Percentiles rank a stretch among this genome's conserved stretches.
Evolutionary conservation across 2,797 vertebrate species (phyloP).

Genomic region (Lemur catta): DNA sequence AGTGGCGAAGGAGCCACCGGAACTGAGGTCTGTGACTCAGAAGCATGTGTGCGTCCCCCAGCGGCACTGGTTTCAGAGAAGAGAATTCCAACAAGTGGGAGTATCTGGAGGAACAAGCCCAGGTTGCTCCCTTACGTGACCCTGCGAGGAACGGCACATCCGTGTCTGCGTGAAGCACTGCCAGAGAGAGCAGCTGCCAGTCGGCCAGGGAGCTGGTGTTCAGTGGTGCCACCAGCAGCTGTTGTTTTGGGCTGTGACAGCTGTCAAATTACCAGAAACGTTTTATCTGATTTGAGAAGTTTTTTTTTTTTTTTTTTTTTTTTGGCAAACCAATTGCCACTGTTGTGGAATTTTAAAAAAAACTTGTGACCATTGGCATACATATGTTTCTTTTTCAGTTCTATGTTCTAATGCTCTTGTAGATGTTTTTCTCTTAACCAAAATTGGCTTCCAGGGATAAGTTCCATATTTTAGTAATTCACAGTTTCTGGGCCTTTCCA

Average conservation of each 20-base stretch:
- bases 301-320: background rate
- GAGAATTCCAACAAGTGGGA: background rate
- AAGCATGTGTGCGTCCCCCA: background rate
- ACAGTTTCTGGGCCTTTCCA: background rate
- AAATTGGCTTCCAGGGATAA: background rate
- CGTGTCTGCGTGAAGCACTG: background rate
- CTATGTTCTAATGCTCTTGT: background rate
- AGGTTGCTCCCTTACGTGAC: background rate
- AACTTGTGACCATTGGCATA: background rate
- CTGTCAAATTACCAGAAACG: background rate
- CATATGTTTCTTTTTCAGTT: background rate
- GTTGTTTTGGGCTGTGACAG: background rate
- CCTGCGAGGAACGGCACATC: background rate
- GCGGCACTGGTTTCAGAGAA: background rate
- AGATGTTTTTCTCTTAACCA: background rate
- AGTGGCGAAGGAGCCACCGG: background rate
- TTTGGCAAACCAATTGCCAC: background rate
- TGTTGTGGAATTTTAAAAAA: background rate
- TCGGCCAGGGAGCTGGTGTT: background rate
- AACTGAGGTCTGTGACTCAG: background rate
- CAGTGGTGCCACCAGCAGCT: background rate
- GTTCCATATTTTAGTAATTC: background rate
- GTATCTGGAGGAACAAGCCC: background rate
- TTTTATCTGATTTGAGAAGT: background rate
- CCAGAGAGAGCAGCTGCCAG: background rate